Evolutionary conservation across 2,888 invertebrate genomes (phyloP).

Genomic region (Oeneis ivallda): DNA sequence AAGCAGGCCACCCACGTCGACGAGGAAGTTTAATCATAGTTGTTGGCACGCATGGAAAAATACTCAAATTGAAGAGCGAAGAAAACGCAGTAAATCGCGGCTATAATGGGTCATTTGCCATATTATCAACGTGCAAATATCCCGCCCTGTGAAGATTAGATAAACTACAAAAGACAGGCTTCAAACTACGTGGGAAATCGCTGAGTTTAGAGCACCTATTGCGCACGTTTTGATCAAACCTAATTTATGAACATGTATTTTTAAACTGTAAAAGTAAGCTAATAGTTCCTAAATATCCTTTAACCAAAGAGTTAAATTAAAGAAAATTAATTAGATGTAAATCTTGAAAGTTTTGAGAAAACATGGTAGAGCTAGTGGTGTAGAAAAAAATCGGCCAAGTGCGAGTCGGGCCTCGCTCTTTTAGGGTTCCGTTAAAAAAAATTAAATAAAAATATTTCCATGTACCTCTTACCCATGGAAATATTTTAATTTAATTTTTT

Average conservation of each 20-base stretch:
- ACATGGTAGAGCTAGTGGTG: too few species aligned
- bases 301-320: neutral
- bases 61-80: slow-evolving; percentile 38
- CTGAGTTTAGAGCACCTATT: slow-evolving; percentile 21
- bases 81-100: slow-evolving; percentile 56
- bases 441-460: too few species aligned
- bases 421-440: too few species aligned
- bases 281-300: neutral
- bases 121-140: slow-evolving; percentile 78
- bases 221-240: slow-evolving; percentile 6
- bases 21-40: neutral
- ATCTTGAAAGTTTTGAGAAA: too few species aligned
- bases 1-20: too few species aligned
- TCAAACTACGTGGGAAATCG: slow-evolving; percentile 61
- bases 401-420: too few species aligned
- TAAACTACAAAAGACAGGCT: slow-evolving; percentile 63
- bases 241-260: slow-evolving; percentile 16
- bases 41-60: slow-evolving; percentile 29
- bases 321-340: too few species aligned
- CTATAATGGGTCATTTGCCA: slow-evolving; percentile 67
- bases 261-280: too few species aligned
- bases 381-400: too few species aligned
- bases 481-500: too few species aligned
- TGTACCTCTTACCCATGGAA: too few species aligned
- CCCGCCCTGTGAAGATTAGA: slow-evolving; percentile 74